Conservation (phyloP, 2,888 invertebrate species). For the Tipula vernalis region DNA sequence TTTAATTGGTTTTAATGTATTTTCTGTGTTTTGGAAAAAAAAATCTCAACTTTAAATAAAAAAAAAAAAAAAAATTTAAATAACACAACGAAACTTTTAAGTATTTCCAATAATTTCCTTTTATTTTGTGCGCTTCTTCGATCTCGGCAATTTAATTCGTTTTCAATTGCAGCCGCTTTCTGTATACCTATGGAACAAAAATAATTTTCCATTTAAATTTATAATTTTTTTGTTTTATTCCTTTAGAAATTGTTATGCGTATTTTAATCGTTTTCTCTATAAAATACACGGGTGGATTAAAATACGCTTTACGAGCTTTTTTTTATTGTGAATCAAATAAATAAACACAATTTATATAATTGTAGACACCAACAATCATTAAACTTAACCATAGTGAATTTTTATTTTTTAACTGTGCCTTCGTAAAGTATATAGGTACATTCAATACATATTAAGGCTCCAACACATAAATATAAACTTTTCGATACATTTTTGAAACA, state of each 20-base stretch:
- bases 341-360: neutral
- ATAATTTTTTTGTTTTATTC: neutral
- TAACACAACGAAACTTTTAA: neutral
- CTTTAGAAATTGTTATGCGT: neutral
- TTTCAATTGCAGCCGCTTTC: neutral
- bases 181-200: neutral
- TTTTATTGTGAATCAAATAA: neutral
- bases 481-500: neutral
- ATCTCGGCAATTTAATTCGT: neutral
- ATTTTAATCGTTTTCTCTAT: neutral
- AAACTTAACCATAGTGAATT: neutral
- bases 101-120: neutral
- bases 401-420: too few species aligned
- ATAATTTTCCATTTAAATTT: neutral
- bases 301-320: neutral
- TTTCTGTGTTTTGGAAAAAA: neutral
- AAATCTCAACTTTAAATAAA: neutral
- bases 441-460: too few species aligned
- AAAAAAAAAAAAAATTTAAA: neutral
- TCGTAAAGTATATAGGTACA: neutral
- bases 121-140: neutral
- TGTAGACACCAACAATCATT: neutral
- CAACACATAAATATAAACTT: neutral
- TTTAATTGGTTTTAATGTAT: neutral
- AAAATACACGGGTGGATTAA: neutral